phyloP scores from a whole-genome alignment of 2,113 vertebrate species.

The Eupsittula cactorum region DNA sequence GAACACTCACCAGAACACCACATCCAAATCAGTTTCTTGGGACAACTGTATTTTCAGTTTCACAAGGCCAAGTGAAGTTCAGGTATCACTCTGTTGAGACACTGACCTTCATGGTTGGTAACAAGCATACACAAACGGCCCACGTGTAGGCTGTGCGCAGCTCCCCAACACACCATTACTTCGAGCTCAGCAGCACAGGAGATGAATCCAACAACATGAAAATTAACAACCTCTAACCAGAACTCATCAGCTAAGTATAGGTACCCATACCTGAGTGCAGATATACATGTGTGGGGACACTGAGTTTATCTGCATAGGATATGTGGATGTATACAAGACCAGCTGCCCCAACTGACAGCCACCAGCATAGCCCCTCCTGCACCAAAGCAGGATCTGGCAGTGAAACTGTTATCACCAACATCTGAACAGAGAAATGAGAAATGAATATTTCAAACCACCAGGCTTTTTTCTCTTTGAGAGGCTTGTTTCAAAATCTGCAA shows the following conservation, averaged over 20 bases:
- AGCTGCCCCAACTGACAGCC: background rate
- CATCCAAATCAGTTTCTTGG: background rate
- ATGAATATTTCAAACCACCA: background rate
- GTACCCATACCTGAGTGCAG: background rate
- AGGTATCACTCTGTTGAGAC: background rate
- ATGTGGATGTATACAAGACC: background rate
- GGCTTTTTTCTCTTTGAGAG: background rate
- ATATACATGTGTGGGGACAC: accelerated
- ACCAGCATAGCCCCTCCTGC: background rate
- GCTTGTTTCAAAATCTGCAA: background rate
- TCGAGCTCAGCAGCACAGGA: background rate
- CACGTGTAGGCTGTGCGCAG: background rate
- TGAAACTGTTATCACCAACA: background rate
- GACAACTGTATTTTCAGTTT: background rate
- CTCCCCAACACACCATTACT: background rate
- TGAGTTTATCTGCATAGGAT: accelerated
- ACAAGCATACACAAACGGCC: background rate
- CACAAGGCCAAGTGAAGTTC: background rate
- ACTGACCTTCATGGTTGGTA: background rate
- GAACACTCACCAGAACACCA: background rate
- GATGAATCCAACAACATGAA: background rate
- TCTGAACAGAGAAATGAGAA: background rate
- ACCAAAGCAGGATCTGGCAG: background rate
- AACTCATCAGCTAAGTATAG: background rate
- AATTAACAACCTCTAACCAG: background rate